Evolutionary conservation across 2,113 vertebrate species (phyloP).

Genomic region (Ctenomys sociabilis): DNA sequence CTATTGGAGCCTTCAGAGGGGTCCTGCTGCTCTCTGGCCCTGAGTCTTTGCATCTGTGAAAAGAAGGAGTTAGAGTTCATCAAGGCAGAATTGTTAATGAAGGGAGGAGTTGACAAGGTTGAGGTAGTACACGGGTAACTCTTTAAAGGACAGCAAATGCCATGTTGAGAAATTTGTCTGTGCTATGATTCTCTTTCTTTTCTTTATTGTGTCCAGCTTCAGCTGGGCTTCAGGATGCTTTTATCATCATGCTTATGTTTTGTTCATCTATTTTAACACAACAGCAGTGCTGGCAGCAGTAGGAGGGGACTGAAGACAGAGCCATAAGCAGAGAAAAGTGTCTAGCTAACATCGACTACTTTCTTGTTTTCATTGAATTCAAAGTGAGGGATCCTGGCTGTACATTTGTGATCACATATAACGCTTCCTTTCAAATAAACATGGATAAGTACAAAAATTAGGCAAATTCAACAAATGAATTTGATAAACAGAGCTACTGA

Average conservation of each 20-base stretch:
- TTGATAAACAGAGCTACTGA: not conserved
- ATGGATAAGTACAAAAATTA: not conserved
- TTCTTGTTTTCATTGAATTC: not conserved
- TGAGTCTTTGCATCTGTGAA: not conserved
- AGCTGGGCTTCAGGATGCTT: not conserved
- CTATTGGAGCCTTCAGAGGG: accelerated
- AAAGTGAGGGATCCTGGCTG: not conserved
- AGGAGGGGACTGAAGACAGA: not conserved
- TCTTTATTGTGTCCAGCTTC: not conserved
- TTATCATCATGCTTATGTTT: not conserved
- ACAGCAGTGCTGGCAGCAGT: not conserved
- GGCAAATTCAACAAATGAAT: accelerated
- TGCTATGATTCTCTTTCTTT: not conserved
- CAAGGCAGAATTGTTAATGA: not conserved
- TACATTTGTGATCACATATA: not conserved
- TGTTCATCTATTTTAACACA: not conserved
- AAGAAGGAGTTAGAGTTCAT: not conserved
- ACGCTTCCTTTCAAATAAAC: not conserved
- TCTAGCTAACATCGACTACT: not conserved
- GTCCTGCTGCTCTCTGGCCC: not conserved
- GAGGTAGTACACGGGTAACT: accelerated
- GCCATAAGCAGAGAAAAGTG: not conserved
- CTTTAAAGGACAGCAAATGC: not conserved
- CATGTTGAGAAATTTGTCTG: not conserved
- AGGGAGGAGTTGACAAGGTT: not conserved